Percentiles rank a stretch among this genome's conserved stretches.
phyloP scores from a whole-genome alignment of 2,113 vertebrate species.

The Oryzias curvinotus region DNA sequence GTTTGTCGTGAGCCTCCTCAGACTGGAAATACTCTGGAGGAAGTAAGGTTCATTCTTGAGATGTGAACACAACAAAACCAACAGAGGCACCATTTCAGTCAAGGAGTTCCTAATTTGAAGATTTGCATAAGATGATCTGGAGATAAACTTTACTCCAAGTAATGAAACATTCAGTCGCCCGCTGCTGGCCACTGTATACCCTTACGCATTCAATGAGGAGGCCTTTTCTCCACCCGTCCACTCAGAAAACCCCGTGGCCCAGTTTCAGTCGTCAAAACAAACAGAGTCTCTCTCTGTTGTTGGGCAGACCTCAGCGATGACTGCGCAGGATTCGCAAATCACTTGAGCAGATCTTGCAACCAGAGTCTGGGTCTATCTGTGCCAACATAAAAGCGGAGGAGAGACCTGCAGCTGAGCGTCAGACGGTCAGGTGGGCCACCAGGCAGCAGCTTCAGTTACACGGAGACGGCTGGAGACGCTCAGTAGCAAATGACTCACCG shows the following conservation, averaged over 20 bases:
- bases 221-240: no score
- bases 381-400: constrained; percentile 5
- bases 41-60: no score
- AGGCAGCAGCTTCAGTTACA: constrained; percentile 16
- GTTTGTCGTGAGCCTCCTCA: no score
- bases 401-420: constrained; percentile 2
- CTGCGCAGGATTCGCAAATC: constrained; percentile 46
- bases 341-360: constrained; percentile 41
- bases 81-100: no score
- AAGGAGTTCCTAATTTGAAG: no score
- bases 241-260: constrained; percentile 15
- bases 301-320: constrained; percentile 38
- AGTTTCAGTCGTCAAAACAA: constrained; percentile 58
- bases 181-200: no score
- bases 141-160: no score
- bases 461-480: neutral
- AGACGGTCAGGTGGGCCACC: constrained; percentile 19
- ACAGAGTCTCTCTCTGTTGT: constrained; percentile 40
- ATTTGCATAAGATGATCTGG: no score
- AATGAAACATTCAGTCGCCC: no score
- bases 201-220: no score
- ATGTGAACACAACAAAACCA: no score
- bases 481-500: neutral
- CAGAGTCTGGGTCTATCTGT: constrained; percentile 13
- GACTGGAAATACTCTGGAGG: no score